These are phyloP conservation scores for Tyria jacobaeae DNA, from an alignment of 2,888 invertebrate species.

Conservation along the genomic window DNA sequence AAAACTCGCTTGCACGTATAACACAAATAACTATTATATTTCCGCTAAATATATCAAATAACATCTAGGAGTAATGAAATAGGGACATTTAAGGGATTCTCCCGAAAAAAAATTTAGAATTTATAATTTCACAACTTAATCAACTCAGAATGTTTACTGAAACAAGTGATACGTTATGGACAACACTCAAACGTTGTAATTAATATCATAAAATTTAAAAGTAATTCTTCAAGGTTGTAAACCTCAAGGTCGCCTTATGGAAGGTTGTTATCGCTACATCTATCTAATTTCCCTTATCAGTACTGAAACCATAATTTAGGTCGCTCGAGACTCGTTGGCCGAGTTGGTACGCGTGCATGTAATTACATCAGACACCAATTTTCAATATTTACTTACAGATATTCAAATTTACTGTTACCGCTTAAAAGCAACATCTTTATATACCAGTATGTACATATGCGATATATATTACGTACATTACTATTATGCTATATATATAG, in stretches of 20 bases:
- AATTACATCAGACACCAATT: conserved; percentile 42
- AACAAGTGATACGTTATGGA: background rate
- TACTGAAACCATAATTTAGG: conserved; percentile 62
- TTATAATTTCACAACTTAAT: background rate
- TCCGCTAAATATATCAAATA: too few species aligned
- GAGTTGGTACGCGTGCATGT: too few species aligned
- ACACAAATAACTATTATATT: background rate
- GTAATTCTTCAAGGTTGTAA: conserved; percentile 64
- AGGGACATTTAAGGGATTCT: background rate
- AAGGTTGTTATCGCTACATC: conserved; percentile 75
- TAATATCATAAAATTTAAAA: conserved; percentile 8
- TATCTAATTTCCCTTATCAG: conserved; percentile 78
- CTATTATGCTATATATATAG: too few species aligned
- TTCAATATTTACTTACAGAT: conserved; percentile 28
- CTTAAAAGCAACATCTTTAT: background rate
- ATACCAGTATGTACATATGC: too few species aligned
- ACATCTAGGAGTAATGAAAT: background rate
- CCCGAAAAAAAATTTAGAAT: background rate
- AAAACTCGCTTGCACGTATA: conserved; percentile 24
- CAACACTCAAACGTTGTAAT: background rate
- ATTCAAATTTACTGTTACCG: background rate
- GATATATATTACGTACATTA: background rate
- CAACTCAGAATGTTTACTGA: background rate
- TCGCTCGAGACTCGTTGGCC: conserved; percentile 64
- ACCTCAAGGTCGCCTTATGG: conserved; percentile 77